Conservation (phyloP, 64 coral and sea anemone genomes). For the Montipora efflorescens region DNA sequence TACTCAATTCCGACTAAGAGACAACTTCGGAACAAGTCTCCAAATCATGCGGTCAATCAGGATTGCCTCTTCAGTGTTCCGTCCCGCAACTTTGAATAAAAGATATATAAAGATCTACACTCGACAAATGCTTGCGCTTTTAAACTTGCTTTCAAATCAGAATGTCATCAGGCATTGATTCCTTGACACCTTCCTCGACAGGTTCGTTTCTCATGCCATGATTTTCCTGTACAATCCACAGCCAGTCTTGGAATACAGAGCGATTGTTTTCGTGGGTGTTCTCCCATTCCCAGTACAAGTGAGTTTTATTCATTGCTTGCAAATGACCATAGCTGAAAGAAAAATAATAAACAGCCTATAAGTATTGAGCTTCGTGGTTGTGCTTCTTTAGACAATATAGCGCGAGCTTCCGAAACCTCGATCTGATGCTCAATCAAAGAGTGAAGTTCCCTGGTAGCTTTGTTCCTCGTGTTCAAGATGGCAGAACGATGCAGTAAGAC, state of each 20-base stretch:
- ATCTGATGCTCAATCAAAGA: too few relatives aligned
- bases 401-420: too few relatives aligned
- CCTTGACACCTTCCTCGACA: neutral
- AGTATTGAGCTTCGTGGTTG: too few relatives aligned
- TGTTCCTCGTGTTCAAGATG: too few relatives aligned
- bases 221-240: conserved; percentile 82
- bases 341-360: neutral
- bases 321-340: conserved; percentile 78
- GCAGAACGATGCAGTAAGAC: too few relatives aligned
- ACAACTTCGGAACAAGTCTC: too few relatives aligned
- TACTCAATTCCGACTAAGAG: too few relatives aligned
- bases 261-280: conserved; percentile 59
- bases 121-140: neutral
- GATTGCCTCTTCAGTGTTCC: too few relatives aligned
- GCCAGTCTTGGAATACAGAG: conserved; percentile 42
- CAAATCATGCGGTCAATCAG: too few relatives aligned
- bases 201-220: conserved; percentile 55
- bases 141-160: neutral
- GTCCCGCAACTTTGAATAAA: too few relatives aligned
- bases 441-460: too few relatives aligned
- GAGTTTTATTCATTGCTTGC: conserved; percentile 77
- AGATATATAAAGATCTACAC: neutral
- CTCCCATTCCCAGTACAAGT: conserved; percentile 89
- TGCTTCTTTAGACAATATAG: too few relatives aligned
- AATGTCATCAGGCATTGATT: neutral